Evolutionary conservation across 2,888 invertebrate species (phyloP), one percentile per base, ranked within the genome.

Genomic region (Lasioglossum malachurum): DNA sequence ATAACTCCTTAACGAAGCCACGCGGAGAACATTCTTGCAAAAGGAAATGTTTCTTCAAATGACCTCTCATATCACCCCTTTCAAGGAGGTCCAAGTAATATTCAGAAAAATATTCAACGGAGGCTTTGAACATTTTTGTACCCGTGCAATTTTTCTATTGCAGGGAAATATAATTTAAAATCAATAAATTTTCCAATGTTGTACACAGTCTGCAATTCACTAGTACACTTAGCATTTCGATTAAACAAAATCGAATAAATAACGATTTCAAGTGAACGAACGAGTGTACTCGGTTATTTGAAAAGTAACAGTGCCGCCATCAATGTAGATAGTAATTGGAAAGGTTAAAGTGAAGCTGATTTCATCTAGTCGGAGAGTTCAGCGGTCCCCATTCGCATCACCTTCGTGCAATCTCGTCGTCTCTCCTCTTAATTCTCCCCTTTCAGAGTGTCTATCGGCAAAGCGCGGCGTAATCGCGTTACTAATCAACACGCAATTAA

Each of bases 281-380:
- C 10, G 1, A 10, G 67, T 35, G 67, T 35, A 35, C 35, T 35
- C 67, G 1, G 8, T 38, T 35, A 16, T 35, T 19, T 69, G 67
- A 38, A 23, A 69, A 23, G 35, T 69, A 69, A 69, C 67, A 38
- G 38, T 69, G 67, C 10, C 23, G 23, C 38, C 35, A 4, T 69
- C 35, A 69, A 38, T 69, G 38, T 23, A 38, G 38, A 23, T n/a
- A 41, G 71, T 71, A 71, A 71, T 71, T 71, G 41, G 71, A 38
- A 38, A 71, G 71, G 82, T 82, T 57, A 75, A 75, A 79, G 53
- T 38, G 78, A 83, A 83, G 78, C 78, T 79, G 84, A 83, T 85
- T 85, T 83, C 41, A 60, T 35, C 64, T 73, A 23, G 53, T 12
- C 44, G 35, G 75, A 41, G 41, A 41, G 41, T 38, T 71, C 71